A percentile compares a stretch with the other conserved stretches of the same genome.
Evolutionary conservation across 1,140 invertebrate species (phyloP).

Genomic region (Metaphire vulgaris): DNA sequence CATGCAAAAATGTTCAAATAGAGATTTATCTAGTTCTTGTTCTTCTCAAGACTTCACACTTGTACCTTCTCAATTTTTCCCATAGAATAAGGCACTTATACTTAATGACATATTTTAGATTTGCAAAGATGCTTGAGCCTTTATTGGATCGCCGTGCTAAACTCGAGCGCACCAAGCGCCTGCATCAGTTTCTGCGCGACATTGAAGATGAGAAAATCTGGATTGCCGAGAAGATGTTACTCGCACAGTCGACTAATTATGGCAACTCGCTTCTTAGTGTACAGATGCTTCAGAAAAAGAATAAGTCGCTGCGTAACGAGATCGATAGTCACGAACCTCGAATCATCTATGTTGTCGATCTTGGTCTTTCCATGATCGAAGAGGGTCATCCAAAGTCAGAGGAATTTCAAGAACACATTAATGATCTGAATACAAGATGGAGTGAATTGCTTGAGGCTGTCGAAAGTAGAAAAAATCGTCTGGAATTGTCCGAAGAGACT

Average conservation of each 20-base stretch:
- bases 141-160: constrained; percentile 77
- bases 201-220: constrained; percentile 98
- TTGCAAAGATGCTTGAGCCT: constrained; percentile 66
- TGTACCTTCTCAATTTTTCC: no score
- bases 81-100: no score
- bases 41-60: no score
- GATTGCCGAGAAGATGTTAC: constrained; percentile 94
- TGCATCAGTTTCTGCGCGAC: constrained; percentile 96
- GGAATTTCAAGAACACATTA: constrained; percentile 79
- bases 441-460: constrained; percentile 79
- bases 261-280: constrained; percentile 97
- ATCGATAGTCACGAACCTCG: constrained; percentile 97
- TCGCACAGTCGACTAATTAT: constrained; percentile 80
- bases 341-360: constrained; percentile 70
- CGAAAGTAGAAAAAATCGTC: constrained; percentile 61
- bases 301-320: constrained; percentile 63
- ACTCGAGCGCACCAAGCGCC: constrained; percentile 95
- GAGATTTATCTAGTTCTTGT: no score
- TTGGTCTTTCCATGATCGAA: constrained; percentile 88
- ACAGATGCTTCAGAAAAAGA: constrained; percentile 96
- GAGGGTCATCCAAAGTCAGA: constrained; percentile 85
- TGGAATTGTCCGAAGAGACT: constrained; percentile 63
- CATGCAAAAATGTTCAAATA: no score
- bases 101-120: no score
- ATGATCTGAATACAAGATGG: constrained; percentile 82